A percentile compares a stretch with the other conserved stretches of the same genome.
Conservation (phyloP, 2,888 invertebrate species). For the Dione juno region DNA sequence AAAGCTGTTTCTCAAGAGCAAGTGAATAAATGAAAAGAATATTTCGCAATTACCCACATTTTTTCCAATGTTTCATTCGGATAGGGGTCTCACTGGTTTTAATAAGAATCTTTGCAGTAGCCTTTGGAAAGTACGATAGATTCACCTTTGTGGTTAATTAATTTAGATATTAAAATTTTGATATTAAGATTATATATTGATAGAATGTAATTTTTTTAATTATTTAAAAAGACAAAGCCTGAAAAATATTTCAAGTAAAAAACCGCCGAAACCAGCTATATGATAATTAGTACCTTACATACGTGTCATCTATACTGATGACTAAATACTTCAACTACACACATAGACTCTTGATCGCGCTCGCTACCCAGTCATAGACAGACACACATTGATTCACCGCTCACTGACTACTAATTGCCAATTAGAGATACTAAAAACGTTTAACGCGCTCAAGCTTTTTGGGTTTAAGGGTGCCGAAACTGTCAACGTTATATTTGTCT, state of each 20-base stretch:
- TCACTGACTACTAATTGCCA: conserved; percentile 18
- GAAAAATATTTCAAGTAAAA: too few relatives aligned
- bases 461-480: neutral
- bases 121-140: neutral
- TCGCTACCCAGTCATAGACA: neutral
- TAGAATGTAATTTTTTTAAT: too few relatives aligned
- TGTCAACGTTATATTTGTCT: too few relatives aligned
- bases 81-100: conserved; percentile 12
- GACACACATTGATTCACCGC: conserved; percentile 12
- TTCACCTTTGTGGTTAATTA: too few relatives aligned
- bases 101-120: conserved; percentile 10
- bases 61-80: conserved; percentile 22
- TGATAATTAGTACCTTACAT: too few relatives aligned
- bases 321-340: too few relatives aligned
- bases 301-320: too few relatives aligned
- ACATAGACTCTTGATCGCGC: too few relatives aligned
- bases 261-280: too few relatives aligned
- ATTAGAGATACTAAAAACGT: conserved; percentile 21
- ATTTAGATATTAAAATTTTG: too few relatives aligned
- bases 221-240: too few relatives aligned
- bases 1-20: conserved; percentile 38
- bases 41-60: conserved; percentile 42
- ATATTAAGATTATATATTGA: too few relatives aligned
- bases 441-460: neutral
- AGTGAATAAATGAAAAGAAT: conserved; percentile 40